phyloP scores from a whole-genome alignment of 2,888 invertebrate species.

The Leucophenga maculata region DNA sequence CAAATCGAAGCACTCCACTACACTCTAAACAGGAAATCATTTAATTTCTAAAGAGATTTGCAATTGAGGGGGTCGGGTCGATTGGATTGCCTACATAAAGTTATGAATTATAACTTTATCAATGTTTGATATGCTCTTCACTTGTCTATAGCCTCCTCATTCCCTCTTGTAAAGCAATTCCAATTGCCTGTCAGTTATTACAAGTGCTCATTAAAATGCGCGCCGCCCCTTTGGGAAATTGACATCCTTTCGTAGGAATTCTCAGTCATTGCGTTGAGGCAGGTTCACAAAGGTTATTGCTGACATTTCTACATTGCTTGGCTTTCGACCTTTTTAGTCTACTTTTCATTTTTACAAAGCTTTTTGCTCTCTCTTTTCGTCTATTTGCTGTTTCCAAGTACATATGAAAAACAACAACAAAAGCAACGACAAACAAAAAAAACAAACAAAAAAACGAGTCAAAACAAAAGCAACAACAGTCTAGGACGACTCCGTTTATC shows the following conservation, averaged over 20 bases:
- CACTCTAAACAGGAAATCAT: constrained; percentile 12
- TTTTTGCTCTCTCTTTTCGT: background rate
- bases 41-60: constrained; percentile 63
- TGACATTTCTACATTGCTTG: background rate
- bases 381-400: no score
- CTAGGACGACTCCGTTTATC: background rate
- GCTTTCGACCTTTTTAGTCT: constrained; percentile 18
- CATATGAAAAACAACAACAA: background rate
- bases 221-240: no score
- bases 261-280: constrained; percentile 1
- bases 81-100: constrained; percentile 4
- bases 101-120: no score
- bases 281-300: constrained; percentile 10
- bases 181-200: no score
- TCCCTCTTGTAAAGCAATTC: no score
- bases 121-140: no score
- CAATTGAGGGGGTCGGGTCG: constrained; percentile 39
- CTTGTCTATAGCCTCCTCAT: no score
- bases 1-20: constrained; percentile 24
- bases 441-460: background rate
- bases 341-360: background rate
- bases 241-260: no score
- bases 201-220: no score
- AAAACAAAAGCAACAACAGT: constrained; percentile 12
- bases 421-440: background rate